Evolutionary conservation across 2,113 vertebrate genomes (phyloP), one percentile per base, ranked within the genome.

Genomic region (Marcusenius ussheri): DNA sequence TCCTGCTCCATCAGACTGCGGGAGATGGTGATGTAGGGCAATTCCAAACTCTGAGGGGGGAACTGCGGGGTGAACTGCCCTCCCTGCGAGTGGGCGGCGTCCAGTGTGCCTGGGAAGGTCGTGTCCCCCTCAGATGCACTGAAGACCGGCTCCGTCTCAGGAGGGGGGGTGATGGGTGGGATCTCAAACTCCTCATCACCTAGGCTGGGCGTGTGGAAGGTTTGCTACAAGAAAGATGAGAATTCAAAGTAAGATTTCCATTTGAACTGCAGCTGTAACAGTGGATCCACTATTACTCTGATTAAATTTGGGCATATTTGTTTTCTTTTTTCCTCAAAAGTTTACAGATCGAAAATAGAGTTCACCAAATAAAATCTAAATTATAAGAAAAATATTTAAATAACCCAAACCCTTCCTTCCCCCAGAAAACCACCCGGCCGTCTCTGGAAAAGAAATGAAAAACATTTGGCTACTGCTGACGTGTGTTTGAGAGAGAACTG

Each of bases 171-270:
- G 74, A 99, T 99, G 2, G 98, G 98, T 90, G 98, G 98, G 91
- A 99, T 99, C 94, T 99, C 98, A 45, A 99, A 99, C 95, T 99
- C 98, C 93, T 99, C 98, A 0, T 99, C 98, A 56, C 98, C 98
- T 47, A 99, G 96, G 94, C 98, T 99, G 0, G 98, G 98, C 0
- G 98, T 99, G 85, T 99, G 98, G 94, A 99, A 99, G 0, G 98
- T 99, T 97, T 99, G 95, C 93, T 93, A 39, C 2, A 88, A n/a
- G 42, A 13, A 88, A 42, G 11, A 88, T 24, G 19, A 88, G 1
- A 88, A 74, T 17, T 21, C 50, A 39, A 87, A 31, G 51, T 31
- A 27, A 21, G 45, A 77, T 77, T 74, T 13, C 11, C 62, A 62
- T 74, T 89, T 49, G 11, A 46, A 49, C n/a, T 27, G 11, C 13